phyloP scores from a whole-genome alignment of 2,888 invertebrate genomes.

The Marasmarcha lunaedactyla region DNA sequence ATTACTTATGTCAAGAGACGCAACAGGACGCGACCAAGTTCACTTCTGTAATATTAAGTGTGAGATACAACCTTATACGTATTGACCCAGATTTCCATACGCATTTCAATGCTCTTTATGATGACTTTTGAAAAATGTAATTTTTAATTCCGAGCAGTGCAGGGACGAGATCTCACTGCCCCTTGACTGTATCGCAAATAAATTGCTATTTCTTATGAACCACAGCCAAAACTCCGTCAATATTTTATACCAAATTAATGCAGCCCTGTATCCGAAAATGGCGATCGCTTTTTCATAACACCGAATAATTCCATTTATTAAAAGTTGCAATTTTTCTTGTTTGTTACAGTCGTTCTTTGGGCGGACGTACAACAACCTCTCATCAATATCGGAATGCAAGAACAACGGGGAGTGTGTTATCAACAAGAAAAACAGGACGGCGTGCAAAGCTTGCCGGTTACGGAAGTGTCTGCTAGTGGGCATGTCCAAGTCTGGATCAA shows the following conservation, averaged over 20 bases:
- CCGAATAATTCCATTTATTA: slow-evolving; percentile 34
- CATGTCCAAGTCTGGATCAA: slow-evolving; percentile 92
- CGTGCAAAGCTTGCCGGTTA: slow-evolving; percentile 90
- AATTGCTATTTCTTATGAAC: slow-evolving; percentile 60
- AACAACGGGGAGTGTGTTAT: slow-evolving; percentile 92
- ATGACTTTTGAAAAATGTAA: slow-evolving; percentile 68
- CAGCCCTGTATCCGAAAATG: slow-evolving; percentile 38
- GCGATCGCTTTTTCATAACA: slow-evolving; percentile 35
- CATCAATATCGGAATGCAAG: slow-evolving; percentile 91
- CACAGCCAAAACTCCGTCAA: slow-evolving; percentile 45
- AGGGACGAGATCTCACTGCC: slow-evolving; percentile 23
- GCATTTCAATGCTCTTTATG: slow-evolving; percentile 53
- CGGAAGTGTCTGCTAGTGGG: slow-evolving; percentile 89
- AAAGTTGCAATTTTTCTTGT: slow-evolving; percentile 33
- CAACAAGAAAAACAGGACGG: slow-evolving; percentile 92
- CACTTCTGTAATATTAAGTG: slow-evolving; percentile 58
- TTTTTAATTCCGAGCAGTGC: slow-evolving; percentile 55
- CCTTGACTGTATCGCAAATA: slow-evolving; percentile 62
- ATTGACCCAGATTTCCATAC: slow-evolving; percentile 61
- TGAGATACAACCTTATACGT: slow-evolving; percentile 59
- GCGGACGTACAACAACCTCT: slow-evolving; percentile 89
- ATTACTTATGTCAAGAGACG: slow-evolving; percentile 55
- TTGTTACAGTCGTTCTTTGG: slow-evolving; percentile 92
- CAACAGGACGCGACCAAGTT: slow-evolving; percentile 40
- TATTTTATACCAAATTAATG: slow-evolving; percentile 62